These are phyloP conservation scores for Coendou prehensilis DNA, from an alignment of 2,797 vertebrate species.

Conservation along the genomic window DNA sequence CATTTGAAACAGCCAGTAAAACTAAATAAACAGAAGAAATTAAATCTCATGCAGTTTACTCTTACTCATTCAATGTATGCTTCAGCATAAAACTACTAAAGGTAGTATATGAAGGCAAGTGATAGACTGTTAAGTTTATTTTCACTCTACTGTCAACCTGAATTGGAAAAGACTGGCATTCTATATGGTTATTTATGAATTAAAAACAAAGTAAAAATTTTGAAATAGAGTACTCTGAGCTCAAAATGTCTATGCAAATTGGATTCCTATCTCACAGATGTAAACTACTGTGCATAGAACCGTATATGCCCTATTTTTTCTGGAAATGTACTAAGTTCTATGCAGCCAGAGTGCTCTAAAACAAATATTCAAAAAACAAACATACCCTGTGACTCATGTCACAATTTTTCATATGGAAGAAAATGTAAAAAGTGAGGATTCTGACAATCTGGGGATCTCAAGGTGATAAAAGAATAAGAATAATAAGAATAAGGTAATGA, in stretches of 20 bases:
- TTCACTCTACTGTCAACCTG: slow-evolving; percentile 23
- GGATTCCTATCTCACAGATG: neutral
- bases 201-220: slow-evolving; percentile 56
- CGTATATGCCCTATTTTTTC: neutral
- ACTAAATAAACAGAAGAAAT: slow-evolving; percentile 48
- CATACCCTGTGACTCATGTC: neutral
- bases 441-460: neutral
- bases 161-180: slow-evolving; percentile 47
- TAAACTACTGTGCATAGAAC: neutral
- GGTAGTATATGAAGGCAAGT: slow-evolving; percentile 22
- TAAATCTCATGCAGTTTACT: neutral
- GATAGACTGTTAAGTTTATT: slow-evolving; percentile 13
- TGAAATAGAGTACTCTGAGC: slow-evolving; percentile 1
- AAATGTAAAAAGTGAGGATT: neutral
- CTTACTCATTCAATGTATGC: slow-evolving; percentile 39
- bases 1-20: slow-evolving; percentile 54
- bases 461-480: slow-evolving; percentile 31
- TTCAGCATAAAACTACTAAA: slow-evolving; percentile 41
- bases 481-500: neutral
- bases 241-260: slow-evolving; percentile 19
- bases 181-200: slow-evolving; percentile 29
- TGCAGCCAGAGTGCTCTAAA: neutral
- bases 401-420: slow-evolving; percentile 33
- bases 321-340: neutral
- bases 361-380: neutral